Conservation (phyloP, 2,888 invertebrate genomes). For the Iselma pallidipennis region DNA sequence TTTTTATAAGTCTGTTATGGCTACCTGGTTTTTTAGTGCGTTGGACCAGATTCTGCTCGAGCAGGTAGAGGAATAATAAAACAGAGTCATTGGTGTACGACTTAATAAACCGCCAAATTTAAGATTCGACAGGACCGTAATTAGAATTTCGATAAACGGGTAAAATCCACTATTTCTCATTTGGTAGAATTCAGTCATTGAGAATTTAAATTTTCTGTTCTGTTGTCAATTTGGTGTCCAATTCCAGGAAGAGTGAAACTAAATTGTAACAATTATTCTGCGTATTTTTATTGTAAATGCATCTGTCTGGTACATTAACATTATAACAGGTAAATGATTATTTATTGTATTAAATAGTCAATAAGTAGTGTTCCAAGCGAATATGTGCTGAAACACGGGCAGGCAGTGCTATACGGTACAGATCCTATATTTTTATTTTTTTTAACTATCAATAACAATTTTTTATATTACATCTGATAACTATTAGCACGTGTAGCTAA, state of each 20-base stretch:
- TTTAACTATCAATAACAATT: constrained; percentile 37
- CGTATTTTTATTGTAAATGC: constrained; percentile 58
- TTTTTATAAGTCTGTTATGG: no score
- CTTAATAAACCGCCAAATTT: no score
- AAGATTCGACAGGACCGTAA: no score
- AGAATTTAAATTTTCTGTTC: background rate
- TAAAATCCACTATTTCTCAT: no score
- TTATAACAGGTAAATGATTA: constrained; percentile 57
- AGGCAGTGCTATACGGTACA: constrained; percentile 59
- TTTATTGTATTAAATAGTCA: constrained; percentile 56
- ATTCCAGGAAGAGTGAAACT: background rate
- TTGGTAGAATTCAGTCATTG: no score
- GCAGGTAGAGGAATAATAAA: no score
- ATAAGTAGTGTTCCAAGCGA: constrained; percentile 57
- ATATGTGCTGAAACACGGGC: constrained; percentile 57
- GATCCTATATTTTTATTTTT: constrained; percentile 40
- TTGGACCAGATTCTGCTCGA: no score
- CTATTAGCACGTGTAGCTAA: constrained; percentile 37
- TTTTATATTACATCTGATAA: constrained; percentile 41
- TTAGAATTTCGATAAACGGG: no score
- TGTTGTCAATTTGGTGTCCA: background rate
- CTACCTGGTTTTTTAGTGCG: no score
- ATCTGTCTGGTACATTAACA: constrained; percentile 57
- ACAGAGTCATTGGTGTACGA: no score
- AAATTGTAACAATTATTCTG: constrained; percentile 53